Evolutionary conservation across 2,797 vertebrate species (phyloP).

Genomic region (Crax fasciolata): DNA sequence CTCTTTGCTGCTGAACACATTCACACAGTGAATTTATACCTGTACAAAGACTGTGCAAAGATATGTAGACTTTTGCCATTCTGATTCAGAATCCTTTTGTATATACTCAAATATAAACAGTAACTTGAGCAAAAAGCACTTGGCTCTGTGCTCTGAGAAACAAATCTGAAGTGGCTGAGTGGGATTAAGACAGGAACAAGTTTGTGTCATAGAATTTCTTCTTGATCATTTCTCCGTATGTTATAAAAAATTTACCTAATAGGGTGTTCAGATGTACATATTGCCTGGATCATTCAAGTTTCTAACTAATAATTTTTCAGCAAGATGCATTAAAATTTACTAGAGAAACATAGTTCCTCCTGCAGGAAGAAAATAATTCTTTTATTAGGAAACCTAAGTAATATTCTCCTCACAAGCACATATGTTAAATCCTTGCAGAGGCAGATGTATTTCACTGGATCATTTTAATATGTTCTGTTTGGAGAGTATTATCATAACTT

Average conservation of each 20-base stretch:
- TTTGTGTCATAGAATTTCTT: constrained; percentile 36
- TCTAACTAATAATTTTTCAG: constrained; percentile 49
- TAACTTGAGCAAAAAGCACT: constrained; percentile 18
- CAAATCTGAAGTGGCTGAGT: constrained; percentile 6
- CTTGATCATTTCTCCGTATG: neutral
- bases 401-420: constrained; percentile 57
- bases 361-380: constrained; percentile 41
- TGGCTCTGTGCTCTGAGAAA: neutral
- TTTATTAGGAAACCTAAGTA: constrained; percentile 50
- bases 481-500: constrained; percentile 57
- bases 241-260: constrained; percentile 25
- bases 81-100: constrained; percentile 43
- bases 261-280: neutral
- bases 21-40: neutral
- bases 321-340: constrained; percentile 54
- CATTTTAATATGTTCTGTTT: constrained; percentile 61
- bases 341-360: constrained; percentile 39
- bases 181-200: constrained; percentile 54
- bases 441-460: constrained; percentile 30
- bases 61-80: neutral
- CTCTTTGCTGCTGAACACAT: neutral
- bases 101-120: constrained; percentile 60
- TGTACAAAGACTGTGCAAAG: constrained; percentile 11
- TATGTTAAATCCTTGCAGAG: constrained; percentile 42
- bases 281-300: neutral